These are phyloP conservation scores for Sebastes schlegelii DNA, from an alignment of 2,113 vertebrate species.

Conservation along the genomic window DNA sequence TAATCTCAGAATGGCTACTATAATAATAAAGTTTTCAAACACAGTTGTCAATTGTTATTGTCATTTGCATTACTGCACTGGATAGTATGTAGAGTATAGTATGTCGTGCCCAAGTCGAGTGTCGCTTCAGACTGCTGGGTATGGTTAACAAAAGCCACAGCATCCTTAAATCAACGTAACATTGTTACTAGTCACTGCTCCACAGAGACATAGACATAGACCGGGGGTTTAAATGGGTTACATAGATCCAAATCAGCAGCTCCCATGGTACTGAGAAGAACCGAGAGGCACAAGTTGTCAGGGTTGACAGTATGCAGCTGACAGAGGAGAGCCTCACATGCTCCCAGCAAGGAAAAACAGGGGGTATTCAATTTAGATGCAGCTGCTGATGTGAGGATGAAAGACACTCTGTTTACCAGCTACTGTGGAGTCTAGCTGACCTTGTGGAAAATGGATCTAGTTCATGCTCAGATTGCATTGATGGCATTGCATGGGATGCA, in stretches of 20 bases:
- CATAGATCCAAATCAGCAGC: constrained; percentile 36
- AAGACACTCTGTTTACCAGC: constrained; percentile 19
- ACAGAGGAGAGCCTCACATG: constrained; percentile 24
- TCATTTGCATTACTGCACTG: too few relatives aligned
- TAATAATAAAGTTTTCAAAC: too few relatives aligned
- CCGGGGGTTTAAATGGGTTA: constrained; percentile 35
- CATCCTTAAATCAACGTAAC: neutral
- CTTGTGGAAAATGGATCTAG: neutral
- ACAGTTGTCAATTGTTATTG: too few relatives aligned
- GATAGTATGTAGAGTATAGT: too few relatives aligned
- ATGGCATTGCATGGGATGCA: neutral
- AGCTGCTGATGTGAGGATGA: constrained; percentile 23
- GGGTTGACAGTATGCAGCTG: constrained; percentile 31
- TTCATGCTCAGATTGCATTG: neutral
- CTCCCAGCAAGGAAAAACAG: constrained; percentile 9
- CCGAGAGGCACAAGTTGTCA: constrained; percentile 14
- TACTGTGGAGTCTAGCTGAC: neutral
- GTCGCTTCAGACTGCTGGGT: neutral
- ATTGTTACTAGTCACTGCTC: constrained; percentile 5
- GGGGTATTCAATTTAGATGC: constrained; percentile 19
- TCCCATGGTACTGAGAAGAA: constrained; percentile 1
- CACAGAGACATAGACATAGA: neutral
- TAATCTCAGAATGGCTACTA: too few relatives aligned
- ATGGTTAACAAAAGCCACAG: neutral
- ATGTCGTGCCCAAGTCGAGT: neutral